Evolutionary conservation across 2,797 vertebrate genomes (phyloP).

Genomic region (Taeniopygia guttata): DNA sequence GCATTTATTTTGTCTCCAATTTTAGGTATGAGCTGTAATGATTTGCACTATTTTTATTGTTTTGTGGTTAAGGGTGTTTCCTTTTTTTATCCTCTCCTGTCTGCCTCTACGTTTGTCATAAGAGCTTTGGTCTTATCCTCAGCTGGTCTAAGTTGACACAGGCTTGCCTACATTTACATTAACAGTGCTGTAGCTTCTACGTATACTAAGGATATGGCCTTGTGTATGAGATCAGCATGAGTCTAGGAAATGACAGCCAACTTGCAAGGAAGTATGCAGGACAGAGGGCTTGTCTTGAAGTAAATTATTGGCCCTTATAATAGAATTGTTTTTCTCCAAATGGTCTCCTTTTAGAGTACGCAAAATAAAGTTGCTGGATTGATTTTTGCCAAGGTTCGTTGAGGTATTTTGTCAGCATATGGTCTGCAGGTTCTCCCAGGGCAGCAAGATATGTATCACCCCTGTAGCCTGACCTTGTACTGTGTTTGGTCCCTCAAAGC

Average conservation of each 20-base stretch:
- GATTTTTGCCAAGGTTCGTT: neutral
- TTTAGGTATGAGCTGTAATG: neutral
- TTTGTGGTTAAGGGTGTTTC: neutral
- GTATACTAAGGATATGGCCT: neutral
- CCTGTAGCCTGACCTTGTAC: neutral
- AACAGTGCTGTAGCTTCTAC: neutral
- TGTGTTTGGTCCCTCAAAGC: neutral
- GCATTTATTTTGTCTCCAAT: neutral
- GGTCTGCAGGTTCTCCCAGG: neutral
- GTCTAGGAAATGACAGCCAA: neutral
- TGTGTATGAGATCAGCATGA: neutral
- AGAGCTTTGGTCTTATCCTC: neutral
- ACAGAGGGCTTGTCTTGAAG: neutral
- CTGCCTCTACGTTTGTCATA: neutral
- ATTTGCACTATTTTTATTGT: neutral
- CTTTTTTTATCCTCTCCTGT: neutral
- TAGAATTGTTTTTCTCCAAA: neutral
- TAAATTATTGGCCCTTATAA: neutral
- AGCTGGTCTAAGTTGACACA: neutral
- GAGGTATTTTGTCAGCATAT: neutral
- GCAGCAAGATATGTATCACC: neutral
- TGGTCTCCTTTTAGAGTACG: neutral
- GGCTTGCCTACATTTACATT: neutral
- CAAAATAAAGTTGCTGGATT: neutral
- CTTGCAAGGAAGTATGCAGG: neutral